Evolutionary conservation across 2,113 vertebrate species (phyloP), one percentile per base, ranked within the genome.

Genomic region (Lathamus discolor): DNA sequence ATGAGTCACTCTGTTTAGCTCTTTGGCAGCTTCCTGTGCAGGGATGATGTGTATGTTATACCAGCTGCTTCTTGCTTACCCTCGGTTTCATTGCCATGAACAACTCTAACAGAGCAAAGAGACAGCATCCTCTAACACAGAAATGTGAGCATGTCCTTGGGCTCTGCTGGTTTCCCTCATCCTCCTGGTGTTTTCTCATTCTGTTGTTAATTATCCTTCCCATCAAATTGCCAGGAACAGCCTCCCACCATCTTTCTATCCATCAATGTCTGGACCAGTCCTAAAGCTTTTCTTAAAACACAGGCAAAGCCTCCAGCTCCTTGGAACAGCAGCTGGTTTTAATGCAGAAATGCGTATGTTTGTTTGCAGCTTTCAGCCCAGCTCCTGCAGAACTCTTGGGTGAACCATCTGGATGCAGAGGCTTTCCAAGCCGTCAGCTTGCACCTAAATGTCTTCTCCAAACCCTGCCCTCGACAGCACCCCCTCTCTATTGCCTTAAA

Each of bases 121-220:
- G 69, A 76, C 62, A 44, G 19, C 0, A 3, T 69, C 59, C 63
- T 80, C 74, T 54, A 82, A 33, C 52, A 81, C 1, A 92, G 70
- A 92, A 84, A 66, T 46, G 51, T 64, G 52, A 57, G 51, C 3
- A 0, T 39, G 70, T 92, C 67, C 35, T 93, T 91, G 57, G 43
- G 37, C 62, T 75, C 55, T 79, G 39, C 57, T 41, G 39, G 67
- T 80, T 92, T 87, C 33, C 31, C 14, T 23, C 31, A 43, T 83
- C 28, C 46, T 88, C 78, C 57, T 64, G 54, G 28, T 88, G 59
- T 83, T 91, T 88, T 54, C 67, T 90, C 37, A 59, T 86, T 92
- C 84, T 91, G 41, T 37, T 79, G 41, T 73, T 94, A 91, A 95
- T 92, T 85, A 93, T 81, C 87, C 80, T 80, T 92, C 59, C 64